A percentile compares a stretch with the other conserved stretches of the same genome.
phyloP scores from a whole-genome alignment of 2,797 vertebrate species.

The Halcyon badia region DNA sequence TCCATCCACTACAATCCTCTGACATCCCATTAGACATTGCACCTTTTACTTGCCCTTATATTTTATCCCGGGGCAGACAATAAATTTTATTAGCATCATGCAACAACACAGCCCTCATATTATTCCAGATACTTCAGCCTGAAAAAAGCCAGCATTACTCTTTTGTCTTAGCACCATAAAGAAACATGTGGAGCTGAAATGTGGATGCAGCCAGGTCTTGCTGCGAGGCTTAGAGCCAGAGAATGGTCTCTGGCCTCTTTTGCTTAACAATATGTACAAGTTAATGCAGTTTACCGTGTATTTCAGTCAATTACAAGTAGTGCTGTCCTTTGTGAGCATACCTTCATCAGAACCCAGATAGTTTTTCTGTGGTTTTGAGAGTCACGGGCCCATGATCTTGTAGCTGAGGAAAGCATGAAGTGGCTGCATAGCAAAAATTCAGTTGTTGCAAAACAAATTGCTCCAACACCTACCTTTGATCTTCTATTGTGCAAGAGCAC shows the following conservation, averaged over 20 bases:
- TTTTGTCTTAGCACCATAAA: neutral
- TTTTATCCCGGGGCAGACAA: neutral
- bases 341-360: neutral
- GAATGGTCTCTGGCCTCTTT: neutral
- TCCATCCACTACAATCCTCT: neutral
- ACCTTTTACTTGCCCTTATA: neutral
- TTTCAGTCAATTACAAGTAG: neutral
- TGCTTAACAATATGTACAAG: neutral
- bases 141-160: neutral
- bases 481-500: neutral
- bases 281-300: neutral
- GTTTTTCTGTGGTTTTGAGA: neutral
- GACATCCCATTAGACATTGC: neutral
- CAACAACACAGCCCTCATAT: fast-evolving
- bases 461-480: neutral
- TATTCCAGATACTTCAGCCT: neutral
- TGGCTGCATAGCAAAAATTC: neutral
- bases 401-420: neutral
- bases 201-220: neutral
- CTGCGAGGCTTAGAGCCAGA: neutral
- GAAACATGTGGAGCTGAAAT: neutral
- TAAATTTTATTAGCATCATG: neutral
- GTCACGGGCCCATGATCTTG: neutral
- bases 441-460: neutral
- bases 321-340: neutral